These are phyloP conservation scores for Drosophila kanapiae DNA, from an alignment of 1,140 invertebrate genomes.

Conservation along the genomic window DNA sequence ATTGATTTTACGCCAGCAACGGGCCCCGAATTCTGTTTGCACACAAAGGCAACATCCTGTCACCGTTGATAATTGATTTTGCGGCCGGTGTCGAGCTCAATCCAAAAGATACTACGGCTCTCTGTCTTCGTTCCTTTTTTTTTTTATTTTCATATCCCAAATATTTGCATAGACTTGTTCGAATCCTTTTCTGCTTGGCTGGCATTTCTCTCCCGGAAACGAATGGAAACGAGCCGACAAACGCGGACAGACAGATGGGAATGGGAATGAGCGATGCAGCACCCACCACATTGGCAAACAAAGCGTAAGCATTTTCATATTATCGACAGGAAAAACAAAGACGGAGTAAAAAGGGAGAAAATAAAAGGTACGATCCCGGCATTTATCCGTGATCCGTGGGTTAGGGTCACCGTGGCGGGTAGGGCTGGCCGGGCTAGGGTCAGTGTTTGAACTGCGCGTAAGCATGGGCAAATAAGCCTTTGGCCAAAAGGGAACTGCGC, in stretches of 20 bases:
- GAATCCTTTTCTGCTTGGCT: conserved; percentile 68
- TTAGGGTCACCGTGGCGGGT: conserved; percentile 45
- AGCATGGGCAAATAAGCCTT: conserved; percentile 78
- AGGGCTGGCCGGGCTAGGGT: no score
- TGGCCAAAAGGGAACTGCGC: conserved; percentile 68
- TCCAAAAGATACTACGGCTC: conserved; percentile 34
- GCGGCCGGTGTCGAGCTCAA: conserved; percentile 59
- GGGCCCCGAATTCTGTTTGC: conserved; percentile 64
- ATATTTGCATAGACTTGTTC: conserved; percentile 71
- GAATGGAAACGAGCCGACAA: conserved; percentile 59
- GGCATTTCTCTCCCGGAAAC: conserved; percentile 41
- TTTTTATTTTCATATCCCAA: conserved; percentile 38
- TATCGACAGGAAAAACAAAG: conserved; percentile 59
- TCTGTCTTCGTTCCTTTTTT: conserved; percentile 10
- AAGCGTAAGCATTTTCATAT: conserved; percentile 62
- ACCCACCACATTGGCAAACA: conserved; percentile 78
- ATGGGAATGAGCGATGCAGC: conserved; percentile 20
- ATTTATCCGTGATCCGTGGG: conserved; percentile 66
- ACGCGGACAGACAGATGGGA: conserved; percentile 8
- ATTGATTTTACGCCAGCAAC: conserved; percentile 79
- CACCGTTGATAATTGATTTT: conserved; percentile 84
- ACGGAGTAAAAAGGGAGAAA: conserved; percentile 36
- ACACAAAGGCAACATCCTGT: conserved; percentile 69
- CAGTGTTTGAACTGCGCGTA: conserved; percentile 70
- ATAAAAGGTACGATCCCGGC: conserved; percentile 61